A percentile compares a stretch with the other conserved stretches of the same genome.
Evolutionary conservation across 1,140 invertebrate genomes (phyloP).

Genomic region (Calosoma granatense): DNA sequence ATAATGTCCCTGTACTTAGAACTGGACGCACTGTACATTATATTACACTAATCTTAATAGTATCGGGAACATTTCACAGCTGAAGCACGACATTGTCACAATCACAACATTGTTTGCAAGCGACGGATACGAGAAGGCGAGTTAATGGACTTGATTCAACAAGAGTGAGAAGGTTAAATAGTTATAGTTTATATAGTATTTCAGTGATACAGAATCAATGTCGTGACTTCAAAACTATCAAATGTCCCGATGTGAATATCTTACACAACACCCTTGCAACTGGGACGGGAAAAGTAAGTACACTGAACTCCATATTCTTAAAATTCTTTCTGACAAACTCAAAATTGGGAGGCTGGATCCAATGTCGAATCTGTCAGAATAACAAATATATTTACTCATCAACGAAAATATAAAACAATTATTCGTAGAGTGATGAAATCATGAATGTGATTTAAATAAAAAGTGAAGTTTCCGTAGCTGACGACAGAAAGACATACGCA

Average conservation of each 20-base stretch:
- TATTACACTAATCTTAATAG: background rate
- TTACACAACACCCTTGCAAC: slow-evolving; percentile 3
- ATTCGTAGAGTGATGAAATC: slow-evolving; percentile 1
- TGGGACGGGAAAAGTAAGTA: background rate
- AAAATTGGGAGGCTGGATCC: slow-evolving; percentile 4
- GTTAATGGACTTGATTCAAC: too few species aligned
- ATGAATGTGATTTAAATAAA: background rate
- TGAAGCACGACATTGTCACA: too few species aligned
- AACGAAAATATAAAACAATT: background rate
- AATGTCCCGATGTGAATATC: too few species aligned
- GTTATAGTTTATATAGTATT: too few species aligned
- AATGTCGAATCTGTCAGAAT: background rate
- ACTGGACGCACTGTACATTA: background rate
- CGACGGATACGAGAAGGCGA: too few species aligned
- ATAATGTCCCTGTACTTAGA: too few species aligned
- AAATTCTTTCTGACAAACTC: slow-evolving; percentile 1
- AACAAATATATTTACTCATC: background rate
- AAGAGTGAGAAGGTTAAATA: too few species aligned
- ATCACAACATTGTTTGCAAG: too few species aligned
- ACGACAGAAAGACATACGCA: too few species aligned
- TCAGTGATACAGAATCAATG: too few species aligned
- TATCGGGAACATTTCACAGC: too few species aligned
- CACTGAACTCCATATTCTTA: background rate
- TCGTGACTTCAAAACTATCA: too few species aligned
- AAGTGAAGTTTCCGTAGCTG: background rate